Evolutionary conservation across 1,140 invertebrate genomes (phyloP), one percentile per base, ranked within the genome.

Genomic region (Pomacea maculata): DNA sequence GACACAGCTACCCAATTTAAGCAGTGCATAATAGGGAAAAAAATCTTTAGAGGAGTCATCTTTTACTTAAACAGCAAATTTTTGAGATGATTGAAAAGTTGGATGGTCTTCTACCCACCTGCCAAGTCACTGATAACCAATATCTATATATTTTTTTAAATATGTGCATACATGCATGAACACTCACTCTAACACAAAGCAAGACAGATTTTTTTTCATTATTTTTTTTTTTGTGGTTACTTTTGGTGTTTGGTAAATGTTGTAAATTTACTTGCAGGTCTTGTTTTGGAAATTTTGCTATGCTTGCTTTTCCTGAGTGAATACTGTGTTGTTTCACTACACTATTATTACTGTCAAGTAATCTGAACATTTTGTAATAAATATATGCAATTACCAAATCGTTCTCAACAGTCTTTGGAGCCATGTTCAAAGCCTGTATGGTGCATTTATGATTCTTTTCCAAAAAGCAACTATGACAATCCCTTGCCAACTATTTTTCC

Each of bases 181-280:
- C 34, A 45, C 4, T 52, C 73, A 57, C 54, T 10, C 73, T 55
- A 55, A 75, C 55, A 57, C 73, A 75, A 34, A n/a, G 67, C 67
- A 1, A n/a, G 67, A 34, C 21, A 9, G 21, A 21, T 25, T 34
- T 15, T n/a, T 12, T 34, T 34, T 15, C 21, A 70, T n/a, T 34
- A 2, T 4, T 17, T 4, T 12, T 21, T 45, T 15, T 25, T 12
- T 12, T 25, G 11, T 19, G 9, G 10, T 12, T 21, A 34, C 21
- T 70, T 12, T 15, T 25, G 67, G 29, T 34, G 29, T 70, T 25
- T 34, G 67, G 29, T 34, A 21, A n/a, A 70, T 34, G 67, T 34
- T 70, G 67, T 70, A 11, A 70, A 70, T 61, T 61, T 61, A 61
- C 57, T 21, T 70, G n/a, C n/a, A 70, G 67, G 67, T 70, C 11